These are phyloP conservation scores for Paratrypauchen microcephalus DNA, from an alignment of 2,797 vertebrate genomes.

Conservation along the genomic window DNA sequence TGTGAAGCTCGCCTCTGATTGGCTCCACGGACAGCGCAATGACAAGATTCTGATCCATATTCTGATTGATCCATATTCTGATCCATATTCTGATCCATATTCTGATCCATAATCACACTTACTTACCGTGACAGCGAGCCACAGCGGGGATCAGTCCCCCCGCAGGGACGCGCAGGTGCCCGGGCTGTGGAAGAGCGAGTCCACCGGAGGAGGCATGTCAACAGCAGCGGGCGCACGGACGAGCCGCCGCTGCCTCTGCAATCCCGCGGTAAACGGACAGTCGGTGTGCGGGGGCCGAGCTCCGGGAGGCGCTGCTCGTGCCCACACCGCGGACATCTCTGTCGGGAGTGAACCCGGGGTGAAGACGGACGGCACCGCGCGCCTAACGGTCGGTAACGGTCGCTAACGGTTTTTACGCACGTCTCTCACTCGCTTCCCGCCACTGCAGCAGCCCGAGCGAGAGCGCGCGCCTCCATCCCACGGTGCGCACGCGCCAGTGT, in stretches of 20 bases:
- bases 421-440: constrained; percentile 9
- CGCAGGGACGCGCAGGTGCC: neutral
- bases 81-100: too few species aligned
- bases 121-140: neutral
- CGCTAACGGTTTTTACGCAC: neutral
- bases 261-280: constrained; percentile 29
- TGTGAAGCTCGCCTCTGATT: neutral
- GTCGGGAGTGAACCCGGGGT: constrained; percentile 23
- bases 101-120: neutral
- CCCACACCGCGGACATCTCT: constrained; percentile 59
- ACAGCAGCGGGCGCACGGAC: neutral
- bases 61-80: neutral
- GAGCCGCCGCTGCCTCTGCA: constrained; percentile 24
- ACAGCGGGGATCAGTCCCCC: neutral
- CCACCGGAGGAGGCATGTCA: too few species aligned
- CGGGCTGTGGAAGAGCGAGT: neutral
- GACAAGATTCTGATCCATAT: neutral
- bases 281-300: constrained; percentile 9
- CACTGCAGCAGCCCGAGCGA: constrained; percentile 2
- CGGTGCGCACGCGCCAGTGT: neutral
- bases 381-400: neutral
- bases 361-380: constrained; percentile 10
- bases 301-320: constrained; percentile 50
- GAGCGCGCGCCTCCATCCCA: neutral
- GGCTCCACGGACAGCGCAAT: neutral